Conservation (phyloP, 2,888 invertebrate genomes). For the Sphaerophoria taeniata region DNA sequence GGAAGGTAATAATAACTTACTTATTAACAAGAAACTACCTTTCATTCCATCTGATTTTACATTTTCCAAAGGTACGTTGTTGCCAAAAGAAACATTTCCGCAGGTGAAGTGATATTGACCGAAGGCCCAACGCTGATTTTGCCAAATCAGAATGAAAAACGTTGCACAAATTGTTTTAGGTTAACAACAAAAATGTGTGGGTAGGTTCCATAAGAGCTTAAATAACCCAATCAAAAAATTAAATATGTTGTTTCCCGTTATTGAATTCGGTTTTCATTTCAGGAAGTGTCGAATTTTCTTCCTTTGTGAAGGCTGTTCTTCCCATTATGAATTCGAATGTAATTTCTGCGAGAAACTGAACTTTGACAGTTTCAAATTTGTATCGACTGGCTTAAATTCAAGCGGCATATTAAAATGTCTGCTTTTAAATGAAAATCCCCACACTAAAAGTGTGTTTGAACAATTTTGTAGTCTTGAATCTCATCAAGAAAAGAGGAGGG, state of each 20-base stretch:
- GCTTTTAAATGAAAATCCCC: conserved; percentile 82
- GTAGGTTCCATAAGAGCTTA: too few relatives aligned
- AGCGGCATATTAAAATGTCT: conserved; percentile 83
- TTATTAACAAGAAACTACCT: not conserved
- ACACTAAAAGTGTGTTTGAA: conserved; percentile 83
- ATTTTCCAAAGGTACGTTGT: conserved; percentile 83
- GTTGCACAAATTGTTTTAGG: conserved; percentile 84
- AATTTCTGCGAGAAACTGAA: conserved; percentile 82
- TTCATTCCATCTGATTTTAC: not conserved
- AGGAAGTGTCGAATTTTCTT: conserved; percentile 85
- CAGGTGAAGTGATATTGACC: conserved; percentile 85
- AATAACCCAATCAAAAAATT: too few relatives aligned
- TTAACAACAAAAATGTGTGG: conserved; percentile 78
- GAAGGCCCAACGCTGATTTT: conserved; percentile 85
- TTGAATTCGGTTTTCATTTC: conserved; percentile 44
- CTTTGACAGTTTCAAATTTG: conserved; percentile 71
- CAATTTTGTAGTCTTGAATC: conserved; percentile 85
- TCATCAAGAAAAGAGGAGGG: conserved; percentile 84
- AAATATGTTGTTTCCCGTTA: not conserved
- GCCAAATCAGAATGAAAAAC: conserved; percentile 80
- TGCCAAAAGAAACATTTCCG: conserved; percentile 84
- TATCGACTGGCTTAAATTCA: conserved; percentile 75
- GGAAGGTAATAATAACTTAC: conserved; percentile 77
- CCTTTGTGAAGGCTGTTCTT: conserved; percentile 82
- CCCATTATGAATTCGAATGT: conserved; percentile 84